phyloP scores from a whole-genome alignment of 2,888 invertebrate genomes.

The Halictus ligatus region DNA sequence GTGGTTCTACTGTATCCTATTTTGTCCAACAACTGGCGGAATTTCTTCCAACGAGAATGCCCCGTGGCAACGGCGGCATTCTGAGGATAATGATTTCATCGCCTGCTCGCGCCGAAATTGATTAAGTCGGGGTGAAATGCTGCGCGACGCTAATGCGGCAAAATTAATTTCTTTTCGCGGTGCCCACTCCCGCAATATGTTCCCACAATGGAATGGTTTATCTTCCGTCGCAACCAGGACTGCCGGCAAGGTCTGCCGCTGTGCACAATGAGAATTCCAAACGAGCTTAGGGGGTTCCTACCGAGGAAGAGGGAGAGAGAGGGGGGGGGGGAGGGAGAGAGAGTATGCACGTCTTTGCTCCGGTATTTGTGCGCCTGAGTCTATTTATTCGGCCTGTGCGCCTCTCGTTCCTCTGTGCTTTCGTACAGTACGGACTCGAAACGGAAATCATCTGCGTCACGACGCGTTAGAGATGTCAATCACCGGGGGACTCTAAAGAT shows the following conservation, averaged over 20 bases:
- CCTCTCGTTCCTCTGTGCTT: slow-evolving; percentile 14
- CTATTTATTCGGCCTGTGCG: slow-evolving; percentile 40
- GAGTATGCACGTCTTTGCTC: slow-evolving; percentile 46
- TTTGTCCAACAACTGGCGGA: background rate
- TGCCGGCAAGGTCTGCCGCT: slow-evolving; percentile 30
- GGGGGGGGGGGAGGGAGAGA: background rate
- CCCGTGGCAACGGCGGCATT: background rate
- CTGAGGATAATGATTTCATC: background rate
- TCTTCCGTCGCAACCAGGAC: slow-evolving; percentile 44
- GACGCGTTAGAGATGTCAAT: slow-evolving; percentile 32
- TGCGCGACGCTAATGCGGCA: background rate
- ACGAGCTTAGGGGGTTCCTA: slow-evolving; percentile 67
- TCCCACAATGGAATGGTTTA: slow-evolving; percentile 53
- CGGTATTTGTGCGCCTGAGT: slow-evolving; percentile 38
- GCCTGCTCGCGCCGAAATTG: slow-evolving; percentile 10
- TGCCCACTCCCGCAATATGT: slow-evolving; percentile 27
- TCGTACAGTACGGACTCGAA: slow-evolving; percentile 1
- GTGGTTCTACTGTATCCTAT: background rate
- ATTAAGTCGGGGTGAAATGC: slow-evolving; percentile 2
- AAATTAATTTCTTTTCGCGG: slow-evolving; percentile 57
- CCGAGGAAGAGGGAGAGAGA: background rate
- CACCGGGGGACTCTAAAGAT: background rate
- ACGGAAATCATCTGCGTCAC: slow-evolving; percentile 41
- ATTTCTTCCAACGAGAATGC: background rate
- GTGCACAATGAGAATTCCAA: slow-evolving; percentile 70